phyloP scores from a whole-genome alignment of 2,113 vertebrate species.

The Epinephelus cyanopodus region DNA sequence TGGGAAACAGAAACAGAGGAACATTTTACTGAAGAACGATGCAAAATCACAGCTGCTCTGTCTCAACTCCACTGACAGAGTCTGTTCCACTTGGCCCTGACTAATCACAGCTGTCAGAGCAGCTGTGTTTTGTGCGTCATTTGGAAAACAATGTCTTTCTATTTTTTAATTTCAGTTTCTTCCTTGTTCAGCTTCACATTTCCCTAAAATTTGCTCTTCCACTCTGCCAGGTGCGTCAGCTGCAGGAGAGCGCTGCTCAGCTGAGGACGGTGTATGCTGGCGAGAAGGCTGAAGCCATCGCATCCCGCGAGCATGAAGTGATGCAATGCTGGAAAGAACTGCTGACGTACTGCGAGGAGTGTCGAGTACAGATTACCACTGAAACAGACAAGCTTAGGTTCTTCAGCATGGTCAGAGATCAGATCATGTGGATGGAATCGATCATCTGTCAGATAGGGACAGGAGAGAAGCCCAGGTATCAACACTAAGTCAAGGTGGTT shows the following conservation, averaged over 20 bases:
- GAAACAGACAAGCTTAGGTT: constrained; percentile 94
- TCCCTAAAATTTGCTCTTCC: constrained; percentile 6
- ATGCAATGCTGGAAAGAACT: constrained; percentile 94
- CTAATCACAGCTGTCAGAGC: constrained; percentile 41
- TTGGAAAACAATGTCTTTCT: constrained; percentile 24
- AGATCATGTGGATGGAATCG: constrained; percentile 95
- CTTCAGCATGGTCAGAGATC: constrained; percentile 88
- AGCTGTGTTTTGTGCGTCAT: constrained; percentile 63
- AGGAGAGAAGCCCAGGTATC: constrained; percentile 93
- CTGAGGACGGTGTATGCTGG: constrained; percentile 95
- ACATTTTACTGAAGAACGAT: constrained; percentile 15
- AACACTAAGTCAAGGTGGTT: no score
- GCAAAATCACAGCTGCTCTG: constrained; percentile 54
- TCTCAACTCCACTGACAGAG: constrained; percentile 19
- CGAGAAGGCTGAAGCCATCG: constrained; percentile 93
- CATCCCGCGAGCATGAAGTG: constrained; percentile 91
- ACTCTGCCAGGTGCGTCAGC: constrained; percentile 88
- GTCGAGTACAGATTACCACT: constrained; percentile 92
- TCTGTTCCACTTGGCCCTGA: constrained; percentile 1
- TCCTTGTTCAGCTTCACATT: constrained; percentile 6
- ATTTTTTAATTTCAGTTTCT: constrained; percentile 1
- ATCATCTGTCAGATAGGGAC: constrained; percentile 92
- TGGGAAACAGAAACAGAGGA: constrained; percentile 21
- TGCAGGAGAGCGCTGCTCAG: constrained; percentile 95
- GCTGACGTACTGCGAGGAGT: constrained; percentile 91